These are phyloP conservation scores for Congeria kusceri DNA, from an alignment of 2,888 invertebrate genomes.

Conservation along the genomic window DNA sequence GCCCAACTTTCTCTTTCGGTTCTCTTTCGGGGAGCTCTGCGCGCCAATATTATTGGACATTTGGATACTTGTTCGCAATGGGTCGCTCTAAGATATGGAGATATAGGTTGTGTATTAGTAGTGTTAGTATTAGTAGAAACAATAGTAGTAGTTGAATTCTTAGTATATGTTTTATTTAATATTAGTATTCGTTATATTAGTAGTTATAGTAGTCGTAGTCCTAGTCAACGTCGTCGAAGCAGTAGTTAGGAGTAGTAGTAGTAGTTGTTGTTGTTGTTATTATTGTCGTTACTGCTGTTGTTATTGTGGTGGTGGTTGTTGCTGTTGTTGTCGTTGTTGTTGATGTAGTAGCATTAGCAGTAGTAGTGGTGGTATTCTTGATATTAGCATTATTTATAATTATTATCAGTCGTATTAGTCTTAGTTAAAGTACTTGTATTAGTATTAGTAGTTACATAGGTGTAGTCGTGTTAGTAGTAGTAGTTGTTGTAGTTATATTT, in stretches of 20 bases:
- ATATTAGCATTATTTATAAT: neutral
- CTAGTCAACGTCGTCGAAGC: neutral
- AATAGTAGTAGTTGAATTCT: too few relatives aligned
- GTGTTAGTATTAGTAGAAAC: neutral
- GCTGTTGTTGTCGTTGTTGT: neutral
- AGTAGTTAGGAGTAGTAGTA: conserved; percentile 49
- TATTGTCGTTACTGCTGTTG: conserved; percentile 55
- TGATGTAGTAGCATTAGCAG: neutral
- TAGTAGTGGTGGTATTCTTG: conserved; percentile 3
- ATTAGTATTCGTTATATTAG: conserved; percentile 52
- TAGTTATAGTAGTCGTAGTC: conserved; percentile 36
- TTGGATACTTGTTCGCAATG: too few relatives aligned
- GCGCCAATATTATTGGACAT: too few relatives aligned
- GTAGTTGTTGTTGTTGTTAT: conserved; percentile 53
- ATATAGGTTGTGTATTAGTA: neutral
- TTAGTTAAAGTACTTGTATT: neutral
- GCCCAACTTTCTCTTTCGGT: too few relatives aligned
- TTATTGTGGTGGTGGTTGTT: conserved; percentile 23
- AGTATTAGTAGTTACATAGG: neutral
- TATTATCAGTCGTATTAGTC: neutral
- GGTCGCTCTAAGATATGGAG: too few relatives aligned
- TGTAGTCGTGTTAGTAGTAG: neutral
- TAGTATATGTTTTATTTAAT: conserved; percentile 20
- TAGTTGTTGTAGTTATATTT: neutral
- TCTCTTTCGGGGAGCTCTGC: too few relatives aligned